Evolutionary conservation across 2,888 invertebrate genomes (phyloP), one percentile per base, ranked within the genome.

Genomic region (Pilophorus perplexus): DNA sequence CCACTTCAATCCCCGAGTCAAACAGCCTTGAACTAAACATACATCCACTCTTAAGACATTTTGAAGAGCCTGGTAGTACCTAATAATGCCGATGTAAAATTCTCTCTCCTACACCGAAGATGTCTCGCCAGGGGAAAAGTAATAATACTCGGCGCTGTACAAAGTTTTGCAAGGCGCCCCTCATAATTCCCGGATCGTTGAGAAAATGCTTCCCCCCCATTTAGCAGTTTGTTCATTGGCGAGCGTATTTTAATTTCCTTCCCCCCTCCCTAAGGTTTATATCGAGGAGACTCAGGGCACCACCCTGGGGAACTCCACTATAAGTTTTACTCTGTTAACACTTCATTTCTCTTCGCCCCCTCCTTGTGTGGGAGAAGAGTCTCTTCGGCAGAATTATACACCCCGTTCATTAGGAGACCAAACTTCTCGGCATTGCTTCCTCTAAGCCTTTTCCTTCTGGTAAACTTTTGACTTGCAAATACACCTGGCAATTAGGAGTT

Each of bases 391-490:
- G 33, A 46, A 52, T 52, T 52, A 52, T 52, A 52, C 25, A 25
- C 18, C 33, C 27, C 27, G 52, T 52, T 52, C 52, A 52, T 52
- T 52, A 52, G 52, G 14, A 16, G 52, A 10, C 28, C 28, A 52
- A 52, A 52, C 52, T 52, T 52, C 52, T 52, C 28, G 16, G 28
- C 52, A 12, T 52, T 52, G 25, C 52, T 27, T 37, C 38, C 20
- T 20, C 16, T 38, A 14, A 4, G 33, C 22, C 55, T 20, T 20
- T 8, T 42, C 23, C 14, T 3, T 23, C 40, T 14, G n/a, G 18
- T 40, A 38, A 59, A 42, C 59, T 38, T 59, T 59, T 59, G 59
- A 59, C 59, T 59, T 59, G 59, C 59, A 59, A 59, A 59, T 59
- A 59, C 33, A 33, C 59, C 42, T 59, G 27, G 59, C 42, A 59